A percentile compares a stretch with the other conserved stretches of the same genome.
These are phyloP conservation scores for Lophotis ruficrista DNA, from an alignment of 2,113 vertebrate species.

Conservation along the genomic window DNA sequence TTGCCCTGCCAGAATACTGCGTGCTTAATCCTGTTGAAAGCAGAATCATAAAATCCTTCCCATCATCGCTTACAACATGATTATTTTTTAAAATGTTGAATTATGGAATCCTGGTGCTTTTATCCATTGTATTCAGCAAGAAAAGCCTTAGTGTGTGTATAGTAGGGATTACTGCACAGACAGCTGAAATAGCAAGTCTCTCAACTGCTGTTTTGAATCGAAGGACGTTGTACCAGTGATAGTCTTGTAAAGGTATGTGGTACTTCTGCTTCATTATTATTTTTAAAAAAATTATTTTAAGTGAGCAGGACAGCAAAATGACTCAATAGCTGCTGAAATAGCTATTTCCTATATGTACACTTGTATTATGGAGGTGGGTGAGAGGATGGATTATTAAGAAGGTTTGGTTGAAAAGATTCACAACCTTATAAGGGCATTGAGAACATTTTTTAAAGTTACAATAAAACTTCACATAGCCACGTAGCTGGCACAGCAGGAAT, in stretches of 20 bases:
- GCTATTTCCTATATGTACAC: neutral
- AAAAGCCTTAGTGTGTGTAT: neutral
- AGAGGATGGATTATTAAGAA: neutral
- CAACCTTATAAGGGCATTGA: neutral
- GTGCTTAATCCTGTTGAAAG: conserved; percentile 15
- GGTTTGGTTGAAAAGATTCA: neutral
- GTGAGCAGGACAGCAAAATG: neutral
- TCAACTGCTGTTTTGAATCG: neutral
- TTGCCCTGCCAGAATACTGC: neutral
- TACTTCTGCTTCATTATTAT: neutral
- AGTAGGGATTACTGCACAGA: neutral
- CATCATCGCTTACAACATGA: neutral
- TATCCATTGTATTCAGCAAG: neutral
- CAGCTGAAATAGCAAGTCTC: neutral
- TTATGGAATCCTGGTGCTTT: neutral
- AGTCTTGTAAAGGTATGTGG: neutral
- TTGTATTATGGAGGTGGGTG: neutral
- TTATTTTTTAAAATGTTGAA: neutral
- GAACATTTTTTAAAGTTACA: neutral
- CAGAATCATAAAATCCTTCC: neutral
- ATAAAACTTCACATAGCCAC: neutral
- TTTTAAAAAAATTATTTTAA: neutral
- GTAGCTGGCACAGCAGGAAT: neutral
- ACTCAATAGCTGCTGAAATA: neutral
- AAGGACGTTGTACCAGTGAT: neutral